phyloP scores from a whole-genome alignment of 2,797 vertebrate species.

The Megalops cyprinoides region DNA sequence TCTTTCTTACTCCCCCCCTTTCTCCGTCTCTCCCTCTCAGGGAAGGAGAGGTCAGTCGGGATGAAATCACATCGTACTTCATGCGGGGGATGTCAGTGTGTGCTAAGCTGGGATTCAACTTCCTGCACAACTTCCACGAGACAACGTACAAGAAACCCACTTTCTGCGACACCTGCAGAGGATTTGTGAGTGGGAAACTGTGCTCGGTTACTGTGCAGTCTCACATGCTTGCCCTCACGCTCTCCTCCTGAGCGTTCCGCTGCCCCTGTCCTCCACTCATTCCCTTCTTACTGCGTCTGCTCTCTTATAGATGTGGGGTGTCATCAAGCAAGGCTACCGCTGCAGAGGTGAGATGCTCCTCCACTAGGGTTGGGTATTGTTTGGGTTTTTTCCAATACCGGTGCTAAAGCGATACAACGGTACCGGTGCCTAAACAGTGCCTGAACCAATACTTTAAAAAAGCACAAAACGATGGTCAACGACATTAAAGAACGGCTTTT shows the following conservation, averaged over 20 bases:
- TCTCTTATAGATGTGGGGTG: slow-evolving; percentile 81
- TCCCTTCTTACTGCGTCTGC: background rate
- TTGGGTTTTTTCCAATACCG: too few relatives aligned
- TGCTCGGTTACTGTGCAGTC: background rate
- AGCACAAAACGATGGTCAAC: too few relatives aligned
- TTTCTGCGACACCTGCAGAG: slow-evolving; percentile 85
- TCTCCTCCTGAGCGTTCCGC: background rate
- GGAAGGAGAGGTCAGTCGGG: slow-evolving; percentile 81
- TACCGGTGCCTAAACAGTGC: too few relatives aligned
- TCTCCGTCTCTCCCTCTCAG: slow-evolving; percentile 41
- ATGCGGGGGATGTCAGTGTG: slow-evolving; percentile 87
- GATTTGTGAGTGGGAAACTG: slow-evolving; percentile 78
- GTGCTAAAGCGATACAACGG: too few relatives aligned
- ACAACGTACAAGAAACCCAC: slow-evolving; percentile 86
- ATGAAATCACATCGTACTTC: slow-evolving; percentile 85
- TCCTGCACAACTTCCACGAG: slow-evolving; percentile 81
- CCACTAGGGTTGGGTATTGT: too few relatives aligned
- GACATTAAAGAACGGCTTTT: too few relatives aligned
- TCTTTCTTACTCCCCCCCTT: background rate
- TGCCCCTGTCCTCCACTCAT: background rate
- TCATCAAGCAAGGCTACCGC: slow-evolving; percentile 87
- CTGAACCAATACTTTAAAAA: too few relatives aligned
- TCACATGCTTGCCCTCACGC: background rate
- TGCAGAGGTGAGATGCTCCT: slow-evolving; percentile 79
- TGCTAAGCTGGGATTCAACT: slow-evolving; percentile 84